Evolutionary conservation across 2,797 vertebrate species (phyloP).

Genomic region (Malurus splendens): DNA sequence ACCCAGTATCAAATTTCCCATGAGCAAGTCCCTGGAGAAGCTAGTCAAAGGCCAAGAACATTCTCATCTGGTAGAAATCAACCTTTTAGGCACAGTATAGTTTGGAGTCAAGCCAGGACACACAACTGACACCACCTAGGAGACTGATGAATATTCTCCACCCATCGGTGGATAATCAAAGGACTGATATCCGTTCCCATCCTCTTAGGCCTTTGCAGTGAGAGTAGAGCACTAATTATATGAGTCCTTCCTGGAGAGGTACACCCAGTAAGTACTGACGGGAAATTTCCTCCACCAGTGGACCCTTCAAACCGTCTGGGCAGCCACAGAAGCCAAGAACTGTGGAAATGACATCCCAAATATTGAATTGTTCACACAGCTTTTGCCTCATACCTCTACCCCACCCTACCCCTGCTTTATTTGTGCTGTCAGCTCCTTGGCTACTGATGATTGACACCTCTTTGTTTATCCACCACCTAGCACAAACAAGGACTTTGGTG

Average conservation of each 20-base stretch:
- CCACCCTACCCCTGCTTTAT: neutral
- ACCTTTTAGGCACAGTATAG: slow-evolving; percentile 29
- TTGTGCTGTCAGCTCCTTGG: neutral
- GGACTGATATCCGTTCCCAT: slow-evolving; percentile 36
- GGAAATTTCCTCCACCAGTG: slow-evolving; percentile 12
- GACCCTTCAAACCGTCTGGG: neutral
- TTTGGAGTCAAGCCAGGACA: slow-evolving; percentile 38
- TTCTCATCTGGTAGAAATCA: slow-evolving; percentile 33
- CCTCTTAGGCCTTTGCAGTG: neutral
- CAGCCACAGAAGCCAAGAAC: slow-evolving; percentile 30
- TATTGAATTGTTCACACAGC: slow-evolving; percentile 37
- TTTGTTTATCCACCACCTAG: neutral
- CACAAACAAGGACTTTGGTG: neutral
- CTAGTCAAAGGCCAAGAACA: slow-evolving; percentile 32
- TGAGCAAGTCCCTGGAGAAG: neutral
- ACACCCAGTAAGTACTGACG: neutral
- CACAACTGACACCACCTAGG: slow-evolving; percentile 10
- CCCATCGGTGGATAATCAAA: neutral
- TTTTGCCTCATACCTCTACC: neutral
- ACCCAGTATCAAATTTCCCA: slow-evolving; percentile 25
- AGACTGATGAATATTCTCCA: slow-evolving; percentile 29
- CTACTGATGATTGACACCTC: neutral
- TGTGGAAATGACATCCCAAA: slow-evolving; percentile 42
- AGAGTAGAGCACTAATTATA: neutral
- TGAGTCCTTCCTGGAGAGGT: slow-evolving; percentile 34